Percentiles rank a stretch among this genome's conserved stretches.
Evolutionary conservation across 2,113 vertebrate genomes (phyloP).

Genomic region (Apodemus speciosus): DNA sequence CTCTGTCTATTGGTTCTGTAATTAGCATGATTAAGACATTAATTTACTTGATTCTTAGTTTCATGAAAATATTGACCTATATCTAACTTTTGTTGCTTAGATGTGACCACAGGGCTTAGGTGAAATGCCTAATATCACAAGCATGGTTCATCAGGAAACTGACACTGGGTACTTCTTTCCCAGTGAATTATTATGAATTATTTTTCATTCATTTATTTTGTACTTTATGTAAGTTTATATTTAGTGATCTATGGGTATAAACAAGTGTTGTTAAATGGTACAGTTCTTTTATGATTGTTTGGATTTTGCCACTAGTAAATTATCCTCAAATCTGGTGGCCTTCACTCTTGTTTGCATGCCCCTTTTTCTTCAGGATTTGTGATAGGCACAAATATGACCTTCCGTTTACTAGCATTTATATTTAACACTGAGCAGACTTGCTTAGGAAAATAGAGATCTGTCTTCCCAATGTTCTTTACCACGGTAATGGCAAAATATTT

Average conservation of each 20-base stretch:
- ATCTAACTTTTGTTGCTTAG: not conserved
- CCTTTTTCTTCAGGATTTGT: not conserved
- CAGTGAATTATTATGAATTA: too few species aligned
- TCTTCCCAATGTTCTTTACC: not conserved
- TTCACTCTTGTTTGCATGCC: not conserved
- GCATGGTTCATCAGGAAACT: too few species aligned
- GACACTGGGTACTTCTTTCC: too few species aligned
- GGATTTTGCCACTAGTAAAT: too few species aligned
- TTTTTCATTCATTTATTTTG: too few species aligned
- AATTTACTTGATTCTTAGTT: not conserved
- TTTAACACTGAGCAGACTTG: not conserved
- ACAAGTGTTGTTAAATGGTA: too few species aligned
- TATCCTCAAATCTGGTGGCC: too few species aligned
- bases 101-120: not conserved
- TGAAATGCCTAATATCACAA: too few species aligned
- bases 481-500: not conserved
- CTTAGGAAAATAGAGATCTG: not conserved
- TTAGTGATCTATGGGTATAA: too few species aligned
- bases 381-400: too few species aligned
- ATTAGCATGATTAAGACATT: not conserved
- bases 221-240: too few species aligned
- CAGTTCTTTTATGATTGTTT: too few species aligned
- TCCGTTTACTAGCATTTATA: not conserved
- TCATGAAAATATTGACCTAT: not conserved
- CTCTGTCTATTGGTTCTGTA: not conserved